Evolutionary conservation across 2,888 invertebrate genomes (phyloP).

Genomic region (Cephonodes hylas): DNA sequence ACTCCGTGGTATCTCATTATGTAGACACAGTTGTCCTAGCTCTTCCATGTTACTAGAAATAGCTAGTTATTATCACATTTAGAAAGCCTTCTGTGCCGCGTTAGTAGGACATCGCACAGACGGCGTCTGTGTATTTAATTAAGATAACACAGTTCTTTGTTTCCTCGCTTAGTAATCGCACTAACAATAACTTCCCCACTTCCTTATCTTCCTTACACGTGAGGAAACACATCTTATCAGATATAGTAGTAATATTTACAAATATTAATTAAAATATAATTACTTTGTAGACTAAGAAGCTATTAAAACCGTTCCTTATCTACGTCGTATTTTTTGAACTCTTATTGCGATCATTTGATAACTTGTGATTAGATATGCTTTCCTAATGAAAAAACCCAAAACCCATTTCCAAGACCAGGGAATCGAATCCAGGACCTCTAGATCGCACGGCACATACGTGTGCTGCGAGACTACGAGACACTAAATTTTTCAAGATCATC

Average conservation of each 20-base stretch:
- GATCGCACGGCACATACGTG: too few species aligned
- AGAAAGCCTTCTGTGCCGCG: background rate
- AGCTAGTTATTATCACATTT: background rate
- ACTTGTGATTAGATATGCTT: too few species aligned
- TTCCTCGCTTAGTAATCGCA: background rate
- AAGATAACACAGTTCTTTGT: constrained; percentile 5
- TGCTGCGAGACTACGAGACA: too few species aligned
- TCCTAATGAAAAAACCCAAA: too few species aligned
- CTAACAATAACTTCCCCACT: background rate
- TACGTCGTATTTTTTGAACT: background rate
- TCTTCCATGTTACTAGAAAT: background rate
- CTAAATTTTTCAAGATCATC: too few species aligned
- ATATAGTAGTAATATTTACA: background rate
- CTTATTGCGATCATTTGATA: too few species aligned
- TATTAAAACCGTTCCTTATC: background rate
- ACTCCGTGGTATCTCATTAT: background rate
- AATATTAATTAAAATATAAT: background rate
- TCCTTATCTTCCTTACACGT: background rate
- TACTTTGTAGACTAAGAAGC: background rate
- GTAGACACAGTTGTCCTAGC: background rate
- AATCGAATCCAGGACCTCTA: too few species aligned
- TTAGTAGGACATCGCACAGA: background rate
- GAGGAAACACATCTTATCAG: background rate
- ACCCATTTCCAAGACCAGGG: too few species aligned
- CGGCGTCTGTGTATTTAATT: constrained; percentile 1